Percentiles rank a stretch among this genome's conserved stretches.
Conservation (phyloP, 2,113 vertebrate species). For the Beaufortia kweichowensis region DNA sequence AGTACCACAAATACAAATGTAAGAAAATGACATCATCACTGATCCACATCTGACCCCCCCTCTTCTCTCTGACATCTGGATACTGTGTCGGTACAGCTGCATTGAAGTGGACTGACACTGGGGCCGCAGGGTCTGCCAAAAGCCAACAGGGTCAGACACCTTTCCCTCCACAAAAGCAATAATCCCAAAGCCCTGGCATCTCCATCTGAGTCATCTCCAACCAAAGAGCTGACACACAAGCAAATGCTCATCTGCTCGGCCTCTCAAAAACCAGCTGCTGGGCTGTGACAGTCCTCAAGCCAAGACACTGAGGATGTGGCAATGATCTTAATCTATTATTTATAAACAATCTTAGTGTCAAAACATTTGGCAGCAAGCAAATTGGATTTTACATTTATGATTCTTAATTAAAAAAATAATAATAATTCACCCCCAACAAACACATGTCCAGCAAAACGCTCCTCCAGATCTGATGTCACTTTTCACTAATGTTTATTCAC, state of each 20-base stretch:
- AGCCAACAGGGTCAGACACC: constrained; percentile 62
- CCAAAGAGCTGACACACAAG: constrained; percentile 33
- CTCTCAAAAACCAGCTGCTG: constrained; percentile 30
- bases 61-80: constrained; percentile 59
- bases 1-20: constrained; percentile 18
- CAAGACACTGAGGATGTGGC: background rate
- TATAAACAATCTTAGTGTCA: no score
- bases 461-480: constrained; percentile 12
- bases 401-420: constrained; percentile 39
- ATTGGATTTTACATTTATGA: constrained; percentile 38
- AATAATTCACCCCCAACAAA: constrained; percentile 49
- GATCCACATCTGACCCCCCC: constrained; percentile 31
- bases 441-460: constrained; percentile 24
- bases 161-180: constrained; percentile 56
- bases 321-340: background rate
- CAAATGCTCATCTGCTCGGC: constrained; percentile 32
- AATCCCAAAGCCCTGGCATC: constrained; percentile 52
- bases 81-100: constrained; percentile 63
- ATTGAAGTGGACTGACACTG: constrained; percentile 56
- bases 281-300: background rate
- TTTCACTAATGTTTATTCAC: constrained; percentile 50
- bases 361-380: no score
- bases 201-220: constrained; percentile 37
- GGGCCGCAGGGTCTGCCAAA: constrained; percentile 57
- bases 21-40: constrained; percentile 3